Evolutionary conservation across 2,797 vertebrate species (phyloP).

Genomic region (Cossypha niveicapilla): DNA sequence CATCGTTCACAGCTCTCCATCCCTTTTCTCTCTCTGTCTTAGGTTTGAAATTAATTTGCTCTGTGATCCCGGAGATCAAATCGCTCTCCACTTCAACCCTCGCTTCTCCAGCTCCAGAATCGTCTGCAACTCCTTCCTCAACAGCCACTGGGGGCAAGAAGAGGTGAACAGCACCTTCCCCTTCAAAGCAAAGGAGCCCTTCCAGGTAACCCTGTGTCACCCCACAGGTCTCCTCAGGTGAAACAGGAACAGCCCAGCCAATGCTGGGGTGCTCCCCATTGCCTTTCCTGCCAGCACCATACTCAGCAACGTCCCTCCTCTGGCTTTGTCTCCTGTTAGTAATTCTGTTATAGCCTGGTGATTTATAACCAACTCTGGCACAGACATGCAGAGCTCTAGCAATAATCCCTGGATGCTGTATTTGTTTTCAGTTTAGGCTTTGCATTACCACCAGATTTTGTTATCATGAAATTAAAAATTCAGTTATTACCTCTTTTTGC

Average conservation of each 20-base stretch:
- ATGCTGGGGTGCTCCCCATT: background rate
- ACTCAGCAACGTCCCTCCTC: background rate
- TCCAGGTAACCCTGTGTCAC: conserved; percentile 71
- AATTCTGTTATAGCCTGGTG: background rate
- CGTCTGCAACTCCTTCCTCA: conserved; percentile 77
- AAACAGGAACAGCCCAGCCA: background rate
- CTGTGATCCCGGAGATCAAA: conserved; percentile 71
- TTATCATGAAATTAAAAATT: background rate
- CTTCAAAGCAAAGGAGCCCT: conserved; percentile 72
- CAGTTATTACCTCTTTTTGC: background rate
- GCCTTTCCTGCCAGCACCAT: background rate
- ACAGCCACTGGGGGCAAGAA: conserved; percentile 76
- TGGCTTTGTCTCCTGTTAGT: background rate
- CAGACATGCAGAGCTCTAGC: background rate
- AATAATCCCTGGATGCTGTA: background rate
- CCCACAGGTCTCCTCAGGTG: rapidly evolving
- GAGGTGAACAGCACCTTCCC: conserved; percentile 73
- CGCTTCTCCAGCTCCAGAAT: conserved; percentile 74
- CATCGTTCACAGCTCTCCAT: rapidly evolving
- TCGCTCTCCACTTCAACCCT: conserved; percentile 80
- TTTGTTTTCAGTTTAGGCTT: background rate
- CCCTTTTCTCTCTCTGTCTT: background rate
- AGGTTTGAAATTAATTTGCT: conserved; percentile 84
- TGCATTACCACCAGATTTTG: background rate
- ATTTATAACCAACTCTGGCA: background rate